Percentiles rank a stretch among this genome's conserved stretches.
These are phyloP conservation scores for Euwallacea similis DNA, from an alignment of 1,140 invertebrate species.

Conservation along the genomic window DNA sequence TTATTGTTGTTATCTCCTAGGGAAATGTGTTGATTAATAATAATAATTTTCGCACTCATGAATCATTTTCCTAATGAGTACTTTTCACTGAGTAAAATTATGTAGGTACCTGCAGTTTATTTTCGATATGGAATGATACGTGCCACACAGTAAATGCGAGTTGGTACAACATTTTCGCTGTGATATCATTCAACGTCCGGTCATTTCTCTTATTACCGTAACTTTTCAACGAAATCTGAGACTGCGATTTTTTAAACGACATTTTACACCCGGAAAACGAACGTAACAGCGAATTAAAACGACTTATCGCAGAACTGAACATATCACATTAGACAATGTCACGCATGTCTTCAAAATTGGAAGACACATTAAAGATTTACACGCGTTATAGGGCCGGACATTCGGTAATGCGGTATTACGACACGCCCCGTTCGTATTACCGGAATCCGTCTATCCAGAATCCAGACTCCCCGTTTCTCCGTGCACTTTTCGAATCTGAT, in stretches of 20 bases:
- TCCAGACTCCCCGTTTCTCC: conserved; percentile 27
- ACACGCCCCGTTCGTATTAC: conserved; percentile 28
- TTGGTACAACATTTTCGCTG: conserved; percentile 58
- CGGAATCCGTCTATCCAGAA: conserved; percentile 22
- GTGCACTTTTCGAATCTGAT: conserved; percentile 10
- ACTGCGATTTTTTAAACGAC: conserved; percentile 40
- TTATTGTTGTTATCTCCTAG: too few relatives aligned
- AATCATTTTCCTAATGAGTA: too few relatives aligned
- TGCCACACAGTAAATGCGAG: conserved; percentile 67
- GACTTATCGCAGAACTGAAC: too few relatives aligned
- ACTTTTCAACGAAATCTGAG: conserved; percentile 33
- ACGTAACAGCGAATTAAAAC: too few relatives aligned
- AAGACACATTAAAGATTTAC: too few relatives aligned
- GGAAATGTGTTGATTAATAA: too few relatives aligned
- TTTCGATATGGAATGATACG: conserved; percentile 62
- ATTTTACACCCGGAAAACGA: conserved; percentile 16
- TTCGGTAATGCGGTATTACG: conserved; percentile 27
- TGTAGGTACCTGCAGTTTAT: conserved; percentile 19
- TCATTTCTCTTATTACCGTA: conserved; percentile 32
- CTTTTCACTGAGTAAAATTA: too few relatives aligned
- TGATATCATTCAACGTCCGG: conserved; percentile 43
- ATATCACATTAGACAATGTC: too few relatives aligned
- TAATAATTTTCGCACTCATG: too few relatives aligned
- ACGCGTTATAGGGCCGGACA: neutral
- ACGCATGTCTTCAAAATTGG: too few relatives aligned